These are phyloP conservation scores for Lacerta bilineata DNA, from an alignment of 2,797 vertebrate species.

Conservation along the genomic window DNA sequence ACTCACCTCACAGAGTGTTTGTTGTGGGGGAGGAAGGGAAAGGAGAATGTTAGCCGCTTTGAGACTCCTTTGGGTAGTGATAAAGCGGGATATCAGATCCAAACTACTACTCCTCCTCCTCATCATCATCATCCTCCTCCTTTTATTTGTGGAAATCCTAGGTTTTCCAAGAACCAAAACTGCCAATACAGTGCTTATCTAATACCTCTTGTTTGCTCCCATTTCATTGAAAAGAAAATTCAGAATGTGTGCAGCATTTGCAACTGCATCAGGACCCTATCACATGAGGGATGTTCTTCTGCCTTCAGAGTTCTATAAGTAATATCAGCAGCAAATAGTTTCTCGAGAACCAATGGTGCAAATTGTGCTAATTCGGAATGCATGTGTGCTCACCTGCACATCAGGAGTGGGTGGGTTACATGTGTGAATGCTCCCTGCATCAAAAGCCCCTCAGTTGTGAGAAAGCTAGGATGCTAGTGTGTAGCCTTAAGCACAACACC, in stretches of 20 bases:
- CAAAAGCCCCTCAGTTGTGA: background rate
- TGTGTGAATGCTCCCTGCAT: background rate
- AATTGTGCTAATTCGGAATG: background rate
- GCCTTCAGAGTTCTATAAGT: background rate
- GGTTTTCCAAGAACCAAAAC: background rate
- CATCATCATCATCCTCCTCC: too few species aligned
- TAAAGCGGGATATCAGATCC: too few species aligned
- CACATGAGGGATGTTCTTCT: background rate
- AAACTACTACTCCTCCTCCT: too few species aligned
- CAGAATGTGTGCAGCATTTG: background rate
- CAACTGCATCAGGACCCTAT: background rate
- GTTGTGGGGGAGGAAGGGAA: too few species aligned
- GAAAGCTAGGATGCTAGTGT: background rate
- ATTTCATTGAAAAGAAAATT: background rate
- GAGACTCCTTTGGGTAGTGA: too few species aligned
- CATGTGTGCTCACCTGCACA: background rate
- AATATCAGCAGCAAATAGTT: background rate
- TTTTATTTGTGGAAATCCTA: background rate
- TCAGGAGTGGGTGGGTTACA: background rate
- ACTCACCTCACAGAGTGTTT: too few species aligned
- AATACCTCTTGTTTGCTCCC: background rate
- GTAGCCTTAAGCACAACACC: too few species aligned
- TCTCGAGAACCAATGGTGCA: background rate
- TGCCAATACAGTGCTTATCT: background rate
- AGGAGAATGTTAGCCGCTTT: too few species aligned